Conservation (phyloP, 2,888 invertebrate species). For the Melanchra persicariae region DNA sequence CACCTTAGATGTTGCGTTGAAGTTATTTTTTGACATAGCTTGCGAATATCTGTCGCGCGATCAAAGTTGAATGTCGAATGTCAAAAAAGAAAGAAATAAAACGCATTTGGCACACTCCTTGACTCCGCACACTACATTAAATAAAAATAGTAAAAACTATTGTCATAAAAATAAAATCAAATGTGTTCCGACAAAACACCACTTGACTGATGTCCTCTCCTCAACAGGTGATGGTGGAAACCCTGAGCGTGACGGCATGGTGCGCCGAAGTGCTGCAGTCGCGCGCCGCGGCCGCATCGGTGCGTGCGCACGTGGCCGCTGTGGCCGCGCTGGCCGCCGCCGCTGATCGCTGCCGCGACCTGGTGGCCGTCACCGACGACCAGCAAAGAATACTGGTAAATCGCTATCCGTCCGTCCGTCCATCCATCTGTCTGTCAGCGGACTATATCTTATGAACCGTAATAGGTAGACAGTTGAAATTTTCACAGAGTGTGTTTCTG, state of each 20-base stretch:
- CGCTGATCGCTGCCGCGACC: conserved; percentile 96
- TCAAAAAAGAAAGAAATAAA: background rate
- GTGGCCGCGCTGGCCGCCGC: conserved; percentile 96
- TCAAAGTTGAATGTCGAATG: background rate
- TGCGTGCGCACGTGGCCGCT: conserved; percentile 94
- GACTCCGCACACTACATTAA: too few species aligned
- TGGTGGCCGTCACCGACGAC: conserved; percentile 96
- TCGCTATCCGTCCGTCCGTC: too few species aligned
- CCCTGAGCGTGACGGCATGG: conserved; percentile 91
- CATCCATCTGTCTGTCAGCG: too few species aligned
- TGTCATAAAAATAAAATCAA: background rate
- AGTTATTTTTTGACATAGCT: background rate
- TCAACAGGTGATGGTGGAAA: conserved; percentile 92
- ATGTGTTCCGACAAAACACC: background rate
- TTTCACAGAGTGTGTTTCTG: too few species aligned
- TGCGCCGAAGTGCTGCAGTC: conserved; percentile 94
- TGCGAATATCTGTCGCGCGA: background rate
- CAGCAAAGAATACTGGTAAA: conserved; percentile 95
- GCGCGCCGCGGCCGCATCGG: conserved; percentile 94
- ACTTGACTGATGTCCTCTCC: background rate
- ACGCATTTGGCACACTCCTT: background rate
- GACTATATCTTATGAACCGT: too few species aligned
- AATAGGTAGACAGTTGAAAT: too few species aligned
- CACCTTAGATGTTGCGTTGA: too few species aligned
- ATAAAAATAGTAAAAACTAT: too few species aligned